Percentiles rank a stretch among this genome's conserved stretches.
Evolutionary conservation across 2,888 invertebrate genomes (phyloP).

Genomic region (Drosophila neotestacea): DNA sequence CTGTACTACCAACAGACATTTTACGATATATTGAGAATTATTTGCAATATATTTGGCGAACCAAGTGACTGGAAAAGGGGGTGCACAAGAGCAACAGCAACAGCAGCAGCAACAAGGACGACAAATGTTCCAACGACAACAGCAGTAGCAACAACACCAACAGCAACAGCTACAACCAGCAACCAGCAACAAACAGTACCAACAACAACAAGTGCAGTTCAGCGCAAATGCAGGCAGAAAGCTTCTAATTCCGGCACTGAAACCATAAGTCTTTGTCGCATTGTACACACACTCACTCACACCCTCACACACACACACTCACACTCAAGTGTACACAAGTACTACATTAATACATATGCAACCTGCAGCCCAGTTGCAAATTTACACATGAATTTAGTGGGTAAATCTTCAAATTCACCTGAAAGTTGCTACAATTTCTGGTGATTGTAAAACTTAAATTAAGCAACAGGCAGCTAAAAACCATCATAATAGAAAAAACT

Average conservation of each 20-base stretch:
- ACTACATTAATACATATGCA: conserved; percentile 6
- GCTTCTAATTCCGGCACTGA: conserved; percentile 81
- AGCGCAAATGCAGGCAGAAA: conserved; percentile 79
- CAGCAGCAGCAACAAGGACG: conserved; percentile 78
- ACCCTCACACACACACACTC: conserved; percentile 3
- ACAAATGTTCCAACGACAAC: conserved; percentile 76
- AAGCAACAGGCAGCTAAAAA: not conserved
- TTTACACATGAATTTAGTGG: conserved; percentile 1
- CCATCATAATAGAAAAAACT: too few species aligned
- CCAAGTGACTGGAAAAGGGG: conserved; percentile 11
- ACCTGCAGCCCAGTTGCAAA: conserved; percentile 42
- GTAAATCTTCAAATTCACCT: not conserved
- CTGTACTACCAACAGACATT: conserved; percentile 79
- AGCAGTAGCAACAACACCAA: conserved; percentile 53
- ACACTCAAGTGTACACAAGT: not conserved
- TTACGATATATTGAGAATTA: conserved; percentile 82
- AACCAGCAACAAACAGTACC: conserved; percentile 9
- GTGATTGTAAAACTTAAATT: not conserved
- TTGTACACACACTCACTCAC: conserved; percentile 57
- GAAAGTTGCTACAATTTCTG: not conserved
- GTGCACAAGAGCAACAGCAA: conserved; percentile 29
- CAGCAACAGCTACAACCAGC: conserved; percentile 38
- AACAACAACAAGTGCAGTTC: conserved; percentile 60
- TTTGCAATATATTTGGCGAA: conserved; percentile 81
- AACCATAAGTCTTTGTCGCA: conserved; percentile 82